Percentiles rank a stretch among this genome's conserved stretches.
Conservation (phyloP, 1,140 invertebrate genomes). For the Drosophila pseudoananassae region DNA sequence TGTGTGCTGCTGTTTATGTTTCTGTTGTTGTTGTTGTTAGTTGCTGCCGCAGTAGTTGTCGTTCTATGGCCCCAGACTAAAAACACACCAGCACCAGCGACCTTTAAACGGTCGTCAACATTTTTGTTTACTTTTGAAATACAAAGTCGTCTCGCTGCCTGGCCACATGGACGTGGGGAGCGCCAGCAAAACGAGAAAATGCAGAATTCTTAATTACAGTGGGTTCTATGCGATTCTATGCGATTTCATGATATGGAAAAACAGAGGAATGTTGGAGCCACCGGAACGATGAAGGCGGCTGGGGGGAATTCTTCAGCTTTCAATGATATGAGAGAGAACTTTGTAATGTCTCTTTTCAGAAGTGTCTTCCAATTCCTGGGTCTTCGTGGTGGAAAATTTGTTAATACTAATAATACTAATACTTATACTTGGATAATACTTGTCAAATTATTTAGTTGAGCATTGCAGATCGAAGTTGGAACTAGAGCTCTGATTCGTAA, state of each 20-base stretch:
- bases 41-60: constrained; percentile 26
- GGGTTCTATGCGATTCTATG: constrained; percentile 13
- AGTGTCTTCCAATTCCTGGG: no score
- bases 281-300: no score
- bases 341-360: no score
- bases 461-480: no score
- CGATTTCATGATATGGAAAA: neutral
- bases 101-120: constrained; percentile 60
- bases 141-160: constrained; percentile 54
- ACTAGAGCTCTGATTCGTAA: no score
- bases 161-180: constrained; percentile 32
- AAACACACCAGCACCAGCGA: constrained; percentile 27
- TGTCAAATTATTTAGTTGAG: no score
- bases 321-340: no score
- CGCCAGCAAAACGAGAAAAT: constrained; percentile 33
- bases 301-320: no score
- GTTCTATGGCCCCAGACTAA: constrained; percentile 36
- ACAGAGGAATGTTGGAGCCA: no score
- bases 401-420: no score
- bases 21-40: constrained; percentile 14
- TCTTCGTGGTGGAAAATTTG: no score
- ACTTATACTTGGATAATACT: no score
- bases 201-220: constrained; percentile 47
- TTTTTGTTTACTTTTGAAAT: constrained; percentile 50
- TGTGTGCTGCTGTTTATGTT: constrained; percentile 28